Conservation (phyloP, 2,888 invertebrate species). For the Caenorhabditis sp. region DNA sequence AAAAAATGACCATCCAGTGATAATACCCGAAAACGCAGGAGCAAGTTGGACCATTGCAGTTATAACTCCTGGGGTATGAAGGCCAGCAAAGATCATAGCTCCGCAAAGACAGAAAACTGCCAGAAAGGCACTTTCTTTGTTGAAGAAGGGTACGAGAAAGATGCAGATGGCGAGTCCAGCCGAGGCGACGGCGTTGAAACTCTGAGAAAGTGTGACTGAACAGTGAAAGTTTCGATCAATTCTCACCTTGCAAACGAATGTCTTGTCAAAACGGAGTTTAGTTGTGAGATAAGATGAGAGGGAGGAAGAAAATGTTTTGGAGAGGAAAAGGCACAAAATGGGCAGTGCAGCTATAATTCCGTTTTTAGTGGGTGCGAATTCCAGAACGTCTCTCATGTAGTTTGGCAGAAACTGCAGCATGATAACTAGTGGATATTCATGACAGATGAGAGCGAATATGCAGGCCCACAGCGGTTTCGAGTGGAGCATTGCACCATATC, state of each 20-base stretch:
- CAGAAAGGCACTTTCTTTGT: slow-evolving; percentile 70
- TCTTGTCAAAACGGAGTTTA: slow-evolving; percentile 67
- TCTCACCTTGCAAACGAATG: slow-evolving; percentile 75
- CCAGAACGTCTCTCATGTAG: slow-evolving; percentile 77
- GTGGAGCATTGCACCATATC: slow-evolving; percentile 68
- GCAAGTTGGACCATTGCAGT: slow-evolving; percentile 77
- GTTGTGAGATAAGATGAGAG: slow-evolving; percentile 74
- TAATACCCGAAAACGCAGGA: slow-evolving; percentile 77
- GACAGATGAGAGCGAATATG: slow-evolving; percentile 73
- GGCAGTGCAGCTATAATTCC: slow-evolving; percentile 73
- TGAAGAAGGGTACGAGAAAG: slow-evolving; percentile 72
- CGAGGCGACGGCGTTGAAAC: slow-evolving; percentile 75
- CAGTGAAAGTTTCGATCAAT: too few species aligned
- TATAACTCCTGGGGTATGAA: slow-evolving; percentile 77
- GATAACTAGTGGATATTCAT: slow-evolving; percentile 75
- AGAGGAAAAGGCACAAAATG: slow-evolving; percentile 74
- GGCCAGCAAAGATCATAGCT: slow-evolving; percentile 76
- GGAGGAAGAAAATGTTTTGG: slow-evolving; percentile 74
- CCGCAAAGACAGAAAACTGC: slow-evolving; percentile 74
- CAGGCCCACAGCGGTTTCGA: slow-evolving; percentile 75
- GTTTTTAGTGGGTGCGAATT: slow-evolving; percentile 77
- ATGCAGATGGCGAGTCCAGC: slow-evolving; percentile 74
- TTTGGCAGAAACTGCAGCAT: slow-evolving; percentile 77
- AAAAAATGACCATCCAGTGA: slow-evolving; percentile 75
- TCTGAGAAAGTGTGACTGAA: slow-evolving; percentile 58